These are phyloP conservation scores for Apogon hyalosoma DNA, from an alignment of 2,797 vertebrate genomes.

Conservation along the genomic window DNA sequence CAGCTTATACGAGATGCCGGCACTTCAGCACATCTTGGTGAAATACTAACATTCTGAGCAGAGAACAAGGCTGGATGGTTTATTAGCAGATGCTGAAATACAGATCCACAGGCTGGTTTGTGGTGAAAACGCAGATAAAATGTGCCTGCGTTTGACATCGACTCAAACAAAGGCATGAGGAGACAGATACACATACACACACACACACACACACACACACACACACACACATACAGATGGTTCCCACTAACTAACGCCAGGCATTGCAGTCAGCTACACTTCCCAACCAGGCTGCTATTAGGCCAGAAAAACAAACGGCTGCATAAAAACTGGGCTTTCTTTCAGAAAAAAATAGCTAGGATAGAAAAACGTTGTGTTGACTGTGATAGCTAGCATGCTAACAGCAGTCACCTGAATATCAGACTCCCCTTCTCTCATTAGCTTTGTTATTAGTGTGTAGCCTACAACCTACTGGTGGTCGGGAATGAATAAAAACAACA, in stretches of 20 bases:
- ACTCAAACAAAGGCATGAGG: constrained; percentile 79
- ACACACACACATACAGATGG: constrained; percentile 43
- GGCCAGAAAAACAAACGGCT: neutral
- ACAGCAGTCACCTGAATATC: constrained; percentile 68
- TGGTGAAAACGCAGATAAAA: constrained; percentile 62
- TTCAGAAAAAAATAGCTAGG: constrained; percentile 21
- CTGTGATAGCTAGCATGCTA: constrained; percentile 69
- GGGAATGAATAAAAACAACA: neutral
- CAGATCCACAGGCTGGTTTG: constrained; percentile 45
- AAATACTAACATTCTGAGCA: neutral
- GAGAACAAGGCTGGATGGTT: constrained; percentile 15
- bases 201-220: constrained; percentile 15
- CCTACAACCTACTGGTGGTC: constrained; percentile 23
- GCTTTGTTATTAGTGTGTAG: constrained; percentile 61
- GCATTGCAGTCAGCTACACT: constrained; percentile 26
- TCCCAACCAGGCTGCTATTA: constrained; percentile 14
- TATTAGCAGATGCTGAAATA: constrained; percentile 39
- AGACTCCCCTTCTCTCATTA: constrained; percentile 48
- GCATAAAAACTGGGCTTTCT: constrained; percentile 20
- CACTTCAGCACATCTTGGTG: constrained; percentile 2
- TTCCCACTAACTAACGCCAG: constrained; percentile 24
- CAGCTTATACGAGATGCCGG: constrained; percentile 39
- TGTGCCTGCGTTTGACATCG: constrained; percentile 75
- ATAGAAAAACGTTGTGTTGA: constrained; percentile 23
- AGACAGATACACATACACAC: constrained; percentile 42